A percentile compares a stretch with the other conserved stretches of the same genome.
Evolutionary conservation across 2,797 vertebrate species (phyloP).

Genomic region (Sebastes alutus): DNA sequence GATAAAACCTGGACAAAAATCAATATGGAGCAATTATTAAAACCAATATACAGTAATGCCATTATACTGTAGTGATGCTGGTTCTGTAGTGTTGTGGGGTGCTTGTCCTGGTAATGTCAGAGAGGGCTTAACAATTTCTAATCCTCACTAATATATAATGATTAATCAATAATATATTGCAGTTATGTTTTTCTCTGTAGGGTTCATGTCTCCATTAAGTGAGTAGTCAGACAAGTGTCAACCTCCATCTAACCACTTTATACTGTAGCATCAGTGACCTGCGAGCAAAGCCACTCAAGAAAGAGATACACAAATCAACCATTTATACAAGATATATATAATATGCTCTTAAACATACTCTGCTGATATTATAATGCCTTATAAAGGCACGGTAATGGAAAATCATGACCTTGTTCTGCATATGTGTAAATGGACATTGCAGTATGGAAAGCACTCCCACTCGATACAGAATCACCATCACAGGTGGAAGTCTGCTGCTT

Average conservation of each 20-base stretch:
- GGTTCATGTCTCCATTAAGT: background rate
- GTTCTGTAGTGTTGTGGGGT: constrained; percentile 18
- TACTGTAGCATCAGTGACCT: background rate
- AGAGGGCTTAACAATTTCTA: constrained; percentile 2
- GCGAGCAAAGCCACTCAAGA: background rate
- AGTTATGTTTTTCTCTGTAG: background rate
- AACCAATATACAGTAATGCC: background rate
- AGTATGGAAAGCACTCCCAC: background rate
- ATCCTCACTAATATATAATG: background rate
- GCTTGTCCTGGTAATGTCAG: background rate
- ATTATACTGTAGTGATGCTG: background rate
- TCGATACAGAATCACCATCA: constrained; percentile 28
- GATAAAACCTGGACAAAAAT: constrained; percentile 21
- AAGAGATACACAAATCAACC: background rate
- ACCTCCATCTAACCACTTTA: background rate
- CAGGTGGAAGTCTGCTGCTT: background rate
- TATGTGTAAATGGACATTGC: constrained; percentile 9
- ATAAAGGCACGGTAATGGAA: background rate
- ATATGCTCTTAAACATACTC: background rate
- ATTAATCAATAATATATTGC: background rate
- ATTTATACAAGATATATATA: background rate
- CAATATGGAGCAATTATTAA: constrained; percentile 6
- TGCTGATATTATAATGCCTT: background rate
- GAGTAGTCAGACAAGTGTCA: background rate
- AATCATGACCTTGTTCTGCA: background rate